These are phyloP conservation scores for Andrena bucephala DNA, from an alignment of 2,888 invertebrate species.

Conservation along the genomic window DNA sequence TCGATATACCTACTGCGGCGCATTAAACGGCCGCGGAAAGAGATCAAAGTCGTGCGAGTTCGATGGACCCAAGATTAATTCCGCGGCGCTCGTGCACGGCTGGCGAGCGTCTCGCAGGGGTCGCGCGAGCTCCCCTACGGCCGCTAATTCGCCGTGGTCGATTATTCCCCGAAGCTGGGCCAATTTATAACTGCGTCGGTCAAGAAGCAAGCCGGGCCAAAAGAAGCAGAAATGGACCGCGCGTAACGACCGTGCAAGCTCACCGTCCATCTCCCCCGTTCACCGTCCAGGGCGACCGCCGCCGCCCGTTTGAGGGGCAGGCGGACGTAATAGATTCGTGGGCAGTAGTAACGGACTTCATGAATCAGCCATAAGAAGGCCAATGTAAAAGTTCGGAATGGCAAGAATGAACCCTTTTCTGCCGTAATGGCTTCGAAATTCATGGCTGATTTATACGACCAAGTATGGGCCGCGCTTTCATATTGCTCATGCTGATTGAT, in stretches of 20 bases:
- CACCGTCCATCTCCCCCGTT: constrained; percentile 35
- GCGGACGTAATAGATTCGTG: constrained; percentile 49
- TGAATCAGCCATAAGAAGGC: constrained; percentile 53
- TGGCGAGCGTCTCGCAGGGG: not conserved
- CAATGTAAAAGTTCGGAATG: constrained; percentile 40
- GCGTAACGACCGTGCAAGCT: constrained; percentile 41
- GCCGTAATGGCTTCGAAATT: constrained; percentile 39
- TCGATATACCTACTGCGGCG: not conserved
- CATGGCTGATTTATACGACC: constrained; percentile 33
- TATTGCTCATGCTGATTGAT: not conserved
- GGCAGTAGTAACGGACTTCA: constrained; percentile 38
- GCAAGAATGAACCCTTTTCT: constrained; percentile 35
- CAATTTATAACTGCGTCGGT: constrained; percentile 34
- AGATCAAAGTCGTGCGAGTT: not conserved
- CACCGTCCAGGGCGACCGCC: constrained; percentile 17
- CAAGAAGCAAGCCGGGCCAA: constrained; percentile 14
- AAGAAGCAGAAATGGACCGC: constrained; percentile 9
- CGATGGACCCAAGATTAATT: constrained; percentile 24
- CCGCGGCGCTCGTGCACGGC: not conserved
- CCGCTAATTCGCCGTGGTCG: constrained; percentile 42
- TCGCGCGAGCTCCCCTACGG: not conserved
- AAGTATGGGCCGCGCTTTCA: not conserved
- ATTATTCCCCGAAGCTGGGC: constrained; percentile 42
- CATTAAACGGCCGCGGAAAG: not conserved
- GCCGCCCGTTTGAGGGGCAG: constrained; percentile 28